Evolutionary conservation across 2,113 vertebrate genomes (phyloP).

Genomic region (Xiphophorus maculatus): DNA sequence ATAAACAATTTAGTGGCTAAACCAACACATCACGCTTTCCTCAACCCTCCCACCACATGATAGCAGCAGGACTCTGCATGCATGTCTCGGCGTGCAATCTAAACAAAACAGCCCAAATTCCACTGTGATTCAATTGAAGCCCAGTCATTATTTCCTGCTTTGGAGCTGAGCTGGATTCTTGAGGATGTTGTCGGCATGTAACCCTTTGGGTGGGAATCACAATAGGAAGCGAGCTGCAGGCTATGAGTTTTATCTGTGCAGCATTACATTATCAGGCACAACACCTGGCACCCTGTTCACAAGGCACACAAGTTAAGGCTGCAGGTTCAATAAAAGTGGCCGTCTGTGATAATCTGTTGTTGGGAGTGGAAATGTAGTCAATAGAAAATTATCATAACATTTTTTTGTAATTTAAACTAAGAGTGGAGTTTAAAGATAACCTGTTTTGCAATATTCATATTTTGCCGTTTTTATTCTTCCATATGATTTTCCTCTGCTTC

Average conservation of each 20-base stretch:
- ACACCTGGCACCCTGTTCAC: slow-evolving; percentile 53
- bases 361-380: slow-evolving; percentile 5
- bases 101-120: slow-evolving; percentile 68
- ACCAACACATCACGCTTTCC: slow-evolving; percentile 15
- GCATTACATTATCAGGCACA: slow-evolving; percentile 48
- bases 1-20: not conserved
- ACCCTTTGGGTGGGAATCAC: slow-evolving; percentile 62
- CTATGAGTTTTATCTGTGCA: slow-evolving; percentile 52
- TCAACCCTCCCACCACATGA: slow-evolving; percentile 31
- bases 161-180: slow-evolving; percentile 66
- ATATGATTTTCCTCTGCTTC: no score
- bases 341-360: slow-evolving; percentile 37
- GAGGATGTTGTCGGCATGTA: slow-evolving; percentile 68
- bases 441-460: no score
- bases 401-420: not conserved
- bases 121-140: slow-evolving; percentile 53
- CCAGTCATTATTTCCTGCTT: slow-evolving; percentile 72
- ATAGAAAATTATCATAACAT: slow-evolving; percentile 13
- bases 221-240: slow-evolving; percentile 57
- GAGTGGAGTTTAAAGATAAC: no score
- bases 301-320: slow-evolving; percentile 35
- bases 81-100: slow-evolving; percentile 59
- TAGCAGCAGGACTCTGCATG: slow-evolving; percentile 31
- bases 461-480: no score
- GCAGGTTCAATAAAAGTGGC: slow-evolving; percentile 54